Conservation (phyloP, 2,113 vertebrate species). For the Strix aluco region DNA sequence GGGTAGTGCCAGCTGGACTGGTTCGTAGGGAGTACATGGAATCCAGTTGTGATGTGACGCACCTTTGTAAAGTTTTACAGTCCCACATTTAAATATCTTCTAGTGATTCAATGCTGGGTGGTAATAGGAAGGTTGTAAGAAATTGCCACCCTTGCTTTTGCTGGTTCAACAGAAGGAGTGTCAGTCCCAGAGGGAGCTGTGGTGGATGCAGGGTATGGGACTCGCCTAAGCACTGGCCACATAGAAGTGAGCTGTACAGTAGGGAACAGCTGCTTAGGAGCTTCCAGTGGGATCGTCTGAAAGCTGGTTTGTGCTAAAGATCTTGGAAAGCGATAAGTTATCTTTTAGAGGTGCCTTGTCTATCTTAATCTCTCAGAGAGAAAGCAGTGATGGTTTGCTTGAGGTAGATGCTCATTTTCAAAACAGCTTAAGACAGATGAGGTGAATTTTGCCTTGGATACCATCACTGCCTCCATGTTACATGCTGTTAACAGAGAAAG, state of each 20-base stretch:
- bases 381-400: not conserved
- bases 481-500: not conserved
- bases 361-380: not conserved
- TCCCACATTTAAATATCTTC: not conserved
- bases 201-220: rapidly evolving
- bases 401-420: not conserved
- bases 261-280: not conserved
- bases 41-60: not conserved
- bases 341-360: not conserved
- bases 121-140: not conserved
- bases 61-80: not conserved
- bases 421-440: not conserved
- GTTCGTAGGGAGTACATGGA: not conserved
- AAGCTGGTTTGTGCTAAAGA: not conserved
- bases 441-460: not conserved
- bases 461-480: not conserved
- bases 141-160: not conserved
- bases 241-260: not conserved
- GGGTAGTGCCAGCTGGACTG: not conserved
- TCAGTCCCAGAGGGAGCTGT: not conserved
- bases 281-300: not conserved
- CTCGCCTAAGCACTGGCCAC: rapidly evolving
- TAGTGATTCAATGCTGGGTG: not conserved
- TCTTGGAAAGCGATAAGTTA: not conserved
- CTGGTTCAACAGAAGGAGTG: not conserved